Conservation (phyloP, 1,140 invertebrate species). For the Rhizoglyphus robini region DNA sequence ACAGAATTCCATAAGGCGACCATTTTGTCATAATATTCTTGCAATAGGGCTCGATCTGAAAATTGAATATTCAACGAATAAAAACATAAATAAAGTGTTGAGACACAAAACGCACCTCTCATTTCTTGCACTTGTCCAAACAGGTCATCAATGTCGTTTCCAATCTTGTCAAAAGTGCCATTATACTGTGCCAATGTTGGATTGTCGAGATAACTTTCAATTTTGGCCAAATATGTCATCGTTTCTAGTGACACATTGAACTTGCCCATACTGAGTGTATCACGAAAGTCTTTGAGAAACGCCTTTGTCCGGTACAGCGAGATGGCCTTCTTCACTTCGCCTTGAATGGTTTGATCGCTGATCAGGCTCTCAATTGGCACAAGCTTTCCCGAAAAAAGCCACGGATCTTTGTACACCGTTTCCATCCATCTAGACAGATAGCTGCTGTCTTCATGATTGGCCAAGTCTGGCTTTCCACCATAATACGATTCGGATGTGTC, state of each 20-base stretch:
- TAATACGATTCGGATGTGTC: background rate
- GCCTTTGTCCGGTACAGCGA: background rate
- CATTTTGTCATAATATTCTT: too few relatives aligned
- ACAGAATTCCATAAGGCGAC: too few relatives aligned
- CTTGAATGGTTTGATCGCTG: background rate
- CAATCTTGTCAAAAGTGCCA: too few relatives aligned
- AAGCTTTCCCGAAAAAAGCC: background rate
- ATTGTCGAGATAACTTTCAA: too few relatives aligned
- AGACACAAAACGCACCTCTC: too few relatives aligned
- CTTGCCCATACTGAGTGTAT: background rate
- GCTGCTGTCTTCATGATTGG: too few relatives aligned
- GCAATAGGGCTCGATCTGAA: too few relatives aligned
- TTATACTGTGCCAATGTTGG: too few relatives aligned
- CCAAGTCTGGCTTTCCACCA: background rate
- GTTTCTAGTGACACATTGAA: background rate
- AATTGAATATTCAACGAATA: too few relatives aligned
- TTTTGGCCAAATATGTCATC: background rate
- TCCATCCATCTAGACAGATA: background rate
- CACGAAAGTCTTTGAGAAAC: background rate
- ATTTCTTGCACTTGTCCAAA: too few relatives aligned
- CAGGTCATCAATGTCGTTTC: too few relatives aligned
- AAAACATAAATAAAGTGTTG: too few relatives aligned
- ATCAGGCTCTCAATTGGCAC: background rate
- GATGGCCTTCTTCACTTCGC: background rate
- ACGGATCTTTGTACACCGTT: background rate